These are phyloP conservation scores for Amblyopsis rosae DNA, from an alignment of 2,113 vertebrate genomes.

Conservation along the genomic window DNA sequence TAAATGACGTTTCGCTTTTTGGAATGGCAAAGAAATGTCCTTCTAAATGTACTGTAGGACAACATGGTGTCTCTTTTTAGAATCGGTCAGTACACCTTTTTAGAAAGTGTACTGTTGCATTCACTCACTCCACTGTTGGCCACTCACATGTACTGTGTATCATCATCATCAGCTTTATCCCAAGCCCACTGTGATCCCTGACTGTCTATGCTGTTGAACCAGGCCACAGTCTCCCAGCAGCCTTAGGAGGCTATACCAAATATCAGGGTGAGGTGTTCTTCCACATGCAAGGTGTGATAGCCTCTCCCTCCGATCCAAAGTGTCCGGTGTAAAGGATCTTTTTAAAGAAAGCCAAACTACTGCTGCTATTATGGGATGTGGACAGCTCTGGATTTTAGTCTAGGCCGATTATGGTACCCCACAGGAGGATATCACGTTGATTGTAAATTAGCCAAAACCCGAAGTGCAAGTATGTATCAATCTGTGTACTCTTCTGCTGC, in stretches of 20 bases:
- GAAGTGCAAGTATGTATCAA: constrained; percentile 46
- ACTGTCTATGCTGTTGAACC: constrained; percentile 52
- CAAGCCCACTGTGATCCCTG: constrained; percentile 54
- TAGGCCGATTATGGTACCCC: constrained; percentile 17
- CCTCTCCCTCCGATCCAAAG: constrained; percentile 56
- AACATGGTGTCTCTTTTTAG: neutral
- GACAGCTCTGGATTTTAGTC: constrained; percentile 62
- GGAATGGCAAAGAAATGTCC: neutral
- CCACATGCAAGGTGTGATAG: constrained; percentile 35
- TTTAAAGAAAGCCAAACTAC: constrained; percentile 51
- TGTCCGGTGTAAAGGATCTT: constrained; percentile 59
- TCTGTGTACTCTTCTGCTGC: constrained; percentile 40
- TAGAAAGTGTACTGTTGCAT: constrained; percentile 17
- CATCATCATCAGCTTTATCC: constrained; percentile 69
- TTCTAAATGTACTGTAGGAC: constrained; percentile 8
- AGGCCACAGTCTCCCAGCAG: constrained; percentile 60
- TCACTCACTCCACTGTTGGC: constrained; percentile 23
- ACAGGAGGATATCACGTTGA: constrained; percentile 10
- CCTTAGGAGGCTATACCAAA: constrained; percentile 72
- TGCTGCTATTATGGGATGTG: constrained; percentile 55
- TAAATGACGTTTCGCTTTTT: constrained; percentile 16
- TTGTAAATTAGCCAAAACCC: constrained; percentile 52
- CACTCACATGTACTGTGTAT: constrained; percentile 50
- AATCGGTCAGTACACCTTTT: constrained; percentile 9
- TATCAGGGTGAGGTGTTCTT: constrained; percentile 53